Evolutionary conservation across 2,797 vertebrate genomes (phyloP).

Genomic region (Geotrypetes seraphini): DNA sequence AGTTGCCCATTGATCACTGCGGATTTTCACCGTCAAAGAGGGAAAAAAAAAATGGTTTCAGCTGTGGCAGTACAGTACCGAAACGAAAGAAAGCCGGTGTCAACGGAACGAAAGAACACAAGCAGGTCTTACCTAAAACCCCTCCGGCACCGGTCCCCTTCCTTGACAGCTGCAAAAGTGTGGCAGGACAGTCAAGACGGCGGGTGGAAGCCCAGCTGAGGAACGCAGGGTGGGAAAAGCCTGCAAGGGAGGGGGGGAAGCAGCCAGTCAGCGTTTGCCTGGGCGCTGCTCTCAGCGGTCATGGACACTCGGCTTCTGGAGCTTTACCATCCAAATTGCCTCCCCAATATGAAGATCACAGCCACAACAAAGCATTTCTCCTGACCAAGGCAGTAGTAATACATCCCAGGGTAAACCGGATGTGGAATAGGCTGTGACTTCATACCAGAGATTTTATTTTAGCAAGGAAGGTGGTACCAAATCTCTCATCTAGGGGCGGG

Average conservation of each 20-base stretch:
- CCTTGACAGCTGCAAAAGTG: constrained; percentile 16
- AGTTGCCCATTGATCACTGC: constrained; percentile 39
- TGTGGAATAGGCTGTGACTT: constrained; percentile 76
- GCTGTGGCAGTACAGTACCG: background rate
- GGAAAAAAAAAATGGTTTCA: background rate
- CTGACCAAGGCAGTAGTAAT: constrained; percentile 63
- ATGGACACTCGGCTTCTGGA: constrained; percentile 47
- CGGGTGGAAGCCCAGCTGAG: constrained; percentile 4
- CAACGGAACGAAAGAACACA: background rate
- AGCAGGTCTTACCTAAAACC: constrained; percentile 48
- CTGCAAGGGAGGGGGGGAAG: constrained; percentile 51
- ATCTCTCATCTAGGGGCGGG: constrained; percentile 71
- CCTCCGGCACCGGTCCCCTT: constrained; percentile 35
- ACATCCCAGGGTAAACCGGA: constrained; percentile 73
- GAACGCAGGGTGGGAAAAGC: constrained; percentile 22
- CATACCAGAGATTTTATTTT: constrained; percentile 75
- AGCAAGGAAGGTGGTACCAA: constrained; percentile 81
- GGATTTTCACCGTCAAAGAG: constrained; percentile 29
- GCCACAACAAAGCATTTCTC: constrained; percentile 56
- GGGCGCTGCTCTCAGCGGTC: constrained; percentile 61
- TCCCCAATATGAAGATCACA: constrained; percentile 37
- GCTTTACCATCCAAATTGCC: constrained; percentile 46
- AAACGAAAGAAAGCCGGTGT: background rate
- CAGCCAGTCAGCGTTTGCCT: no score
- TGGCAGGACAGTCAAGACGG: constrained; percentile 1